Conservation (phyloP, 2,113 vertebrate genomes). For the Acrocephalus kingi region DNA sequence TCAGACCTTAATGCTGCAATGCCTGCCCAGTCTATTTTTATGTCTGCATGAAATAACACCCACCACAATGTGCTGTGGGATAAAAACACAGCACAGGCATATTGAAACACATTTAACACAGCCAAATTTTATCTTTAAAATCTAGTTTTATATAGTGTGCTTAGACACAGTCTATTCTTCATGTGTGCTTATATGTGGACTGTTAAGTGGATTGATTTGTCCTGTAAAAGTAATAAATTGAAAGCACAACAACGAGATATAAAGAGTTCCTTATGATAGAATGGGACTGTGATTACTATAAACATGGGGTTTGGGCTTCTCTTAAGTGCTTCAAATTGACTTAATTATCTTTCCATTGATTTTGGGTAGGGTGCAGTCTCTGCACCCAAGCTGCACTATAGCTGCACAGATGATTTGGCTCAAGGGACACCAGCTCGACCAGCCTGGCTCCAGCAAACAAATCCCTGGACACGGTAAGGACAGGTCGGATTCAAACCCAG, state of each 20-base stretch:
- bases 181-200: background rate
- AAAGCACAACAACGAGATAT: background rate
- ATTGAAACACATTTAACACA: background rate
- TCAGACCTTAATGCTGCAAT: background rate
- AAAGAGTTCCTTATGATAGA: background rate
- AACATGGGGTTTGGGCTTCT: background rate
- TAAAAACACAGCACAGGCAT: background rate
- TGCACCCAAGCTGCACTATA: background rate
- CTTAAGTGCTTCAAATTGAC: background rate
- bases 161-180: background rate
- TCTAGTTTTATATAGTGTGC: background rate
- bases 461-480: background rate
- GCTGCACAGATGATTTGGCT: background rate
- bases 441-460: background rate
- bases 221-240: background rate
- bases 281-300: background rate
- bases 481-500: background rate
- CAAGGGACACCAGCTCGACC: background rate
- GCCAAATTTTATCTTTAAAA: background rate
- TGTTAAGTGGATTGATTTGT: background rate
- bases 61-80: background rate
- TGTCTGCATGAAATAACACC: background rate
- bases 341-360: background rate
- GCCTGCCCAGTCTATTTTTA: background rate
- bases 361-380: background rate